Base-by-base conservation (phyloP, 1,140 invertebrate species). In the Cydia pomonella region DNA sequence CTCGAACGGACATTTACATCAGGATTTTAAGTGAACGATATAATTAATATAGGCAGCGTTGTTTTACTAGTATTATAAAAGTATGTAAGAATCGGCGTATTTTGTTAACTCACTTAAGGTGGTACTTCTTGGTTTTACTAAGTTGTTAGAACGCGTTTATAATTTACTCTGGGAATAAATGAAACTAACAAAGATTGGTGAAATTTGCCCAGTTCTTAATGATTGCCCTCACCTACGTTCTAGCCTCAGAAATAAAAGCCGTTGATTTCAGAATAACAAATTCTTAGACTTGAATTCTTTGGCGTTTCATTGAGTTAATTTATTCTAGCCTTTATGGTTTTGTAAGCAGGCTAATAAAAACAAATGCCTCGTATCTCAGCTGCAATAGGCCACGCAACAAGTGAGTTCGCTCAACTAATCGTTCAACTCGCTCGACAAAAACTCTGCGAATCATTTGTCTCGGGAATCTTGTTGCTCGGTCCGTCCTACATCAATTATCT, bases 331-430 rank as follows among this genome's bases (percentile, higher is more conserved):
- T 18, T 18, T 18, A 23, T 23, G 23, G 53, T 23, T 59, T 59
- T 59, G 53, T 59, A 59, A 59, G n/a, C 53, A 59, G 21, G 6
- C 50, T 21, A 66, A 38, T 69, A 69, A 64, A 64, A 38, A 38
- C 64, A 69, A 69, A 72, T 72, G 71, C 41, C 71, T 38, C 29
- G 64, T 50, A 50, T 69, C 33, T 18, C 29, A 33, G 27, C 7
- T 33, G 38, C 71, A 47, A 23, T 21, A 72, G 41, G 79, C 85
- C 85, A 81, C 79, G 83, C 87, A 90, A 87, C 88, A 88, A 87
- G 84, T 90, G 82, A 77, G 74, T 71, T 84, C 79, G 77, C 77
- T 83, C 79, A 81, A 86, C 84, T 62, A 78, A 77, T 87, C 80
- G 79, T 4, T 25, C 71, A 78, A 89, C 78, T 73, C 66, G 76